A percentile compares a stretch with the other conserved stretches of the same genome.
These are phyloP conservation scores for Dione vanillae DNA, from an alignment of 2,888 invertebrate species.

Conservation along the genomic window DNA sequence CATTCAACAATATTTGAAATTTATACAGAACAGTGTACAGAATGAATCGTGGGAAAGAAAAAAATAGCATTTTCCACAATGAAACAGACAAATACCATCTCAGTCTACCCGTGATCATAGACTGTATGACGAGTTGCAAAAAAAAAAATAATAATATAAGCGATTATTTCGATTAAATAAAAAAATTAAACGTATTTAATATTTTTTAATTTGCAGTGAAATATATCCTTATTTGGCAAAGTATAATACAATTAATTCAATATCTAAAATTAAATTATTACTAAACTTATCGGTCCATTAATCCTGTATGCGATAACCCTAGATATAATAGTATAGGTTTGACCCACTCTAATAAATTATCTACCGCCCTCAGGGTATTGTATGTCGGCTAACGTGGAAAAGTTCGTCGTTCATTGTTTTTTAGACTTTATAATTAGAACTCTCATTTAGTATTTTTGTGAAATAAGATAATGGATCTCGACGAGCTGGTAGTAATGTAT, in stretches of 20 bases:
- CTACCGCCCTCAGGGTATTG: constrained; percentile 14
- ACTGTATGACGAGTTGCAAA: too few species aligned
- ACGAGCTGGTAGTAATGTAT: background rate
- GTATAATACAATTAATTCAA: background rate
- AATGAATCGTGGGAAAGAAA: too few species aligned
- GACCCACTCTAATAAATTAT: constrained; percentile 32
- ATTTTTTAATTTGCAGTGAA: too few species aligned
- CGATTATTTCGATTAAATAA: too few species aligned
- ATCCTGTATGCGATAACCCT: constrained; percentile 7
- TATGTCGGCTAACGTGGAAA: constrained; percentile 23
- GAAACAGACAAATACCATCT: too few species aligned
- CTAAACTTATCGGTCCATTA: constrained; percentile 7
- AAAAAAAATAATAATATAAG: too few species aligned
- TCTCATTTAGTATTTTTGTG: background rate
- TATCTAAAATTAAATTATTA: constrained; percentile 18
- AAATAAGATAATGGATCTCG: background rate
- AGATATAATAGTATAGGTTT: constrained; percentile 22
- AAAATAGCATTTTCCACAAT: too few species aligned
- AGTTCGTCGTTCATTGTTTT: constrained; percentile 8
- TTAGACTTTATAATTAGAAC: constrained; percentile 6
- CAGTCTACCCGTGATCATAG: too few species aligned
- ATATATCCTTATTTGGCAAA: background rate
- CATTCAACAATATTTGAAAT: too few species aligned
- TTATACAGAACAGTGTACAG: too few species aligned
- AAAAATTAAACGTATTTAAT: too few species aligned